These are phyloP conservation scores for Pheosia gnoma DNA, from an alignment of 2,888 invertebrate species.

Conservation along the genomic window DNA sequence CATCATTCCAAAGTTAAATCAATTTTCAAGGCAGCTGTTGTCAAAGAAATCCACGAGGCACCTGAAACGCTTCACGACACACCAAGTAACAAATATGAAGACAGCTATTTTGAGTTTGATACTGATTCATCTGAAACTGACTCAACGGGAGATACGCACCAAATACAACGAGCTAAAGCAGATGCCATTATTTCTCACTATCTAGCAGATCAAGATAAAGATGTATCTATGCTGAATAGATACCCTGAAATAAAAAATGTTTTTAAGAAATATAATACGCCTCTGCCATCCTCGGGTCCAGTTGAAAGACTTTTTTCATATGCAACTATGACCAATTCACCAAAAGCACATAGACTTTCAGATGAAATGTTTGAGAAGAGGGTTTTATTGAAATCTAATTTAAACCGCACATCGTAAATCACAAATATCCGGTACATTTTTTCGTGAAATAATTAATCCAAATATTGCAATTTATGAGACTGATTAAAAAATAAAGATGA, in stretches of 20 bases:
- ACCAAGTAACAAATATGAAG: slow-evolving; percentile 14
- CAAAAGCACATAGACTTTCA: slow-evolving; percentile 18
- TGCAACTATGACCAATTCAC: slow-evolving; percentile 27
- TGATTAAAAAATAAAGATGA: slow-evolving; percentile 8
- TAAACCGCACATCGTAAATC: slow-evolving; percentile 4
- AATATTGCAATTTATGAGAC: slow-evolving; percentile 2
- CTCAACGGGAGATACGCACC: slow-evolving; percentile 13
- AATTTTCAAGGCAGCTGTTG: slow-evolving; percentile 17
- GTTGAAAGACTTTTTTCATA: slow-evolving; percentile 29
- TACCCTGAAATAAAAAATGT: slow-evolving; percentile 24
- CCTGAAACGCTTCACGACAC: slow-evolving; percentile 13
- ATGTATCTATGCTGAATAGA: slow-evolving; percentile 20
- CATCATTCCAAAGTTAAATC: slow-evolving; percentile 16
- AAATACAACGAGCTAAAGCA: slow-evolving; percentile 18
- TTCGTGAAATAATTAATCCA: slow-evolving; percentile 5
- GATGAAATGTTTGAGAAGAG: slow-evolving; percentile 28
- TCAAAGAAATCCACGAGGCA: slow-evolving; percentile 16
- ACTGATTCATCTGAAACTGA: slow-evolving; percentile 16
- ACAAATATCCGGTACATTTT: slow-evolving; percentile 3
- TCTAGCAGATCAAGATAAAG: slow-evolving; percentile 18
- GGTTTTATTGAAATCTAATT: slow-evolving; percentile 18
- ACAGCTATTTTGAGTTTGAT: slow-evolving; percentile 20
- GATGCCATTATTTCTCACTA: slow-evolving; percentile 20
- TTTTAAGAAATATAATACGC: slow-evolving; percentile 26
- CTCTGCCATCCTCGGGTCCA: slow-evolving; percentile 21